phyloP scores from a whole-genome alignment of 1,140 invertebrate genomes.

The Microplitis mediator region DNA sequence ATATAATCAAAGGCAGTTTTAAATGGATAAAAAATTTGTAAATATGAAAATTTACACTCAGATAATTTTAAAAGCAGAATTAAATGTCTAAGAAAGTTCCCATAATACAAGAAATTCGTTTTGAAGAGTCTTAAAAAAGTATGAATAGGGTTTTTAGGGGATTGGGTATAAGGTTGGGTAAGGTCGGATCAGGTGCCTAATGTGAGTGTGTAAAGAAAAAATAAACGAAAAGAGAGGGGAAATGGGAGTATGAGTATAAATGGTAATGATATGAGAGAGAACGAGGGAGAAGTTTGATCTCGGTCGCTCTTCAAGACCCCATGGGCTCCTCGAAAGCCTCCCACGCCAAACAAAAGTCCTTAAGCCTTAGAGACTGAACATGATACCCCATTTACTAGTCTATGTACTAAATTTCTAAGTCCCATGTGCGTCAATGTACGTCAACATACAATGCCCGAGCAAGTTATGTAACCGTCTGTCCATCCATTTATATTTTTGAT shows the following conservation, averaged over 20 bases:
- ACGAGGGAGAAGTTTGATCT: neutral
- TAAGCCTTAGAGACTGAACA: conserved; percentile 62
- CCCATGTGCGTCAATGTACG: conserved; percentile 7
- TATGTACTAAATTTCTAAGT: conserved; percentile 60
- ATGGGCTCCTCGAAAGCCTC: conserved; percentile 46
- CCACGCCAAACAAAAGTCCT: conserved; percentile 63
- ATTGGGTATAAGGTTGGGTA: conserved; percentile 36
- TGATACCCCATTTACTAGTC: conserved; percentile 61
- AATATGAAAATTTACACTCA: conserved; percentile 10
- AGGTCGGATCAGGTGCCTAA: conserved; percentile 45
- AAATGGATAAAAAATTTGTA: neutral
- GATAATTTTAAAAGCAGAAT: conserved; percentile 12
- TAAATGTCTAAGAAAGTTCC: conserved; percentile 20
- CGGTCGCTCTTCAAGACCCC: conserved; percentile 19
- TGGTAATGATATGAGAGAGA: conserved; percentile 14
- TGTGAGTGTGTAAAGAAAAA: conserved; percentile 36
- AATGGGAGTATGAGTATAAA: conserved; percentile 19
- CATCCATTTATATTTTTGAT: conserved; percentile 17
- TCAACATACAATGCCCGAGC: conserved; percentile 39
- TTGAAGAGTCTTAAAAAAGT: neutral
- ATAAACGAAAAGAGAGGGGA: conserved; percentile 34
- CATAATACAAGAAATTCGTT: conserved; percentile 25
- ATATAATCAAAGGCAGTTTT: neutral
- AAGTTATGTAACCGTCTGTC: conserved; percentile 52
- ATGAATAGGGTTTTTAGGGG: conserved; percentile 20